Evolutionary conservation across 2,888 invertebrate genomes (phyloP).

Genomic region (Campoletis raptor): DNA sequence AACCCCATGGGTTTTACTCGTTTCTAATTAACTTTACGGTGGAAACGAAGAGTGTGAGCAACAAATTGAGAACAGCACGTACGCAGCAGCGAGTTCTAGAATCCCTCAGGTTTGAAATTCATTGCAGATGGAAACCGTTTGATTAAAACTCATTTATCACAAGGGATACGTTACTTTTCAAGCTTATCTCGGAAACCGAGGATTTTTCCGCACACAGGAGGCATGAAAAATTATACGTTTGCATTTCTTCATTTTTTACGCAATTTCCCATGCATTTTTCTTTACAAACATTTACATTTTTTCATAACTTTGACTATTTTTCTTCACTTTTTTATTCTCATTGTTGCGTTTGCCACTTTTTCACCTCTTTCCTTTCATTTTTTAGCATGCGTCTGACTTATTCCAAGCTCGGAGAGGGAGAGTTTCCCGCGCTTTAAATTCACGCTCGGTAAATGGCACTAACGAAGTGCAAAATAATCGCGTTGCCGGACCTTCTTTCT

Average conservation of each 20-base stretch:
- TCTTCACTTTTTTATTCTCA: not conserved
- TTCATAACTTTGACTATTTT: not conserved
- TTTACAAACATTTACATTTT: conserved; percentile 15
- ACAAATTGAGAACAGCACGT: conserved; percentile 26
- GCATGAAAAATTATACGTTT: conserved; percentile 13
- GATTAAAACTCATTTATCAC: conserved; percentile 76
- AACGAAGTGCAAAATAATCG: conserved; percentile 68
- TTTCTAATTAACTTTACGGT: conserved; percentile 67
- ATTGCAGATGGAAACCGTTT: conserved; percentile 72
- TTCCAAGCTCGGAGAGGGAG: not conserved
- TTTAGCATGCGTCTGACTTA: conserved; percentile 12
- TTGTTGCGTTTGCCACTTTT: conserved; percentile 13
- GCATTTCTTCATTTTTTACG: not conserved
- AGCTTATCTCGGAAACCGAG: not conserved
- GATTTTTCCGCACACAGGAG: not conserved
- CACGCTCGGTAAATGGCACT: conserved; percentile 32
- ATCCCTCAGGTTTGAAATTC: conserved; percentile 39
- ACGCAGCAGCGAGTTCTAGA: conserved; percentile 18
- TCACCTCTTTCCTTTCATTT: conserved; percentile 1
- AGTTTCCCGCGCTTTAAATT: conserved; percentile 29
- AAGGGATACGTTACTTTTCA: conserved; percentile 25
- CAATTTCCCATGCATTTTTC: not conserved
- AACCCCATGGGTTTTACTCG: conserved; percentile 17
- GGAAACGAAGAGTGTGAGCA: conserved; percentile 56
- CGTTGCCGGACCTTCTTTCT: conserved; percentile 39